Percentiles rank a stretch among this genome's conserved stretches.
Conservation (phyloP, 2,797 vertebrate genomes). For the Kryptopterus vitreolus region DNA sequence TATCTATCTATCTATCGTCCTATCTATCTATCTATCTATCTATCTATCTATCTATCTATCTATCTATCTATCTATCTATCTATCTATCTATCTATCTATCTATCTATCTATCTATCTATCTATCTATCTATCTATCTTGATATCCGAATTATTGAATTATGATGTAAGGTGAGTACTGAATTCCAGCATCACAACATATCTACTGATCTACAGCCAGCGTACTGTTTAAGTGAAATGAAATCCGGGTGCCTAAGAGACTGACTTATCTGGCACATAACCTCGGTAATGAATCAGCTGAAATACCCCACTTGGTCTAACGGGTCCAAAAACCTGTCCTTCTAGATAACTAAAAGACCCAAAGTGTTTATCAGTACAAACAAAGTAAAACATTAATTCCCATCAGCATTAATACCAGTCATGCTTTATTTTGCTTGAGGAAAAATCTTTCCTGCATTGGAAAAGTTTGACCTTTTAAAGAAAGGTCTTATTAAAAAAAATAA, state of each 20-base stretch:
- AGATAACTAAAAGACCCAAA: neutral
- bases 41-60: no score
- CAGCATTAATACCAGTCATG: neutral
- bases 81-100: neutral
- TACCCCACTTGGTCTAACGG: neutral
- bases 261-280: neutral
- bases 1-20: no score
- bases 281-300: neutral
- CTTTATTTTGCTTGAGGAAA: no score
- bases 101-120: slow-evolving; percentile 3
- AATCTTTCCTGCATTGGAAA: no score
- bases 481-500: no score
- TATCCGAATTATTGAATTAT: no score
- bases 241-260: neutral
- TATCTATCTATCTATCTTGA: neutral
- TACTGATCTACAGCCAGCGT: neutral
- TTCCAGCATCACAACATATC: neutral
- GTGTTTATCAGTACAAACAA: neutral
- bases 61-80: no score
- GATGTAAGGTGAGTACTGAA: neutral
- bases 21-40: no score
- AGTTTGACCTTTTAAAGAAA: no score
- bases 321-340: neutral
- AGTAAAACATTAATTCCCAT: neutral
- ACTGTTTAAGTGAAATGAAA: slow-evolving; percentile 12